phyloP scores from a whole-genome alignment of 2,113 vertebrate genomes.

The Scopus umbretta region DNA sequence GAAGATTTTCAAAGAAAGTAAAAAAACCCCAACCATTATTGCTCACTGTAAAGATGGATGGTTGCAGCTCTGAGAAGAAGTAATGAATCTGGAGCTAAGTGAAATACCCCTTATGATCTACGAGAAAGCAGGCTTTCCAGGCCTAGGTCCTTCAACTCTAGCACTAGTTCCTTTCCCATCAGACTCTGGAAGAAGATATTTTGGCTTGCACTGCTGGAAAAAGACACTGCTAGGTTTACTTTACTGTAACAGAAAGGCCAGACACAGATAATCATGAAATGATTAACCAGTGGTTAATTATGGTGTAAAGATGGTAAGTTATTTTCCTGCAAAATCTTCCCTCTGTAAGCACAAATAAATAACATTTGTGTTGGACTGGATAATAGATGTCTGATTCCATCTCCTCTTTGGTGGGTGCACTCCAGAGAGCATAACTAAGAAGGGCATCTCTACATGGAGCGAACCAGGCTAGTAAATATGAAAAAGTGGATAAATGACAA shows the following conservation, averaged over 20 bases:
- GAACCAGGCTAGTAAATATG: background rate
- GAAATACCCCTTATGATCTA: background rate
- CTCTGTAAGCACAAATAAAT: constrained; percentile 22
- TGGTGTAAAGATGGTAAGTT: background rate
- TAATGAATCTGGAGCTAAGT: background rate
- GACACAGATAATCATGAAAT: background rate
- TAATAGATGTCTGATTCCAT: constrained; percentile 46
- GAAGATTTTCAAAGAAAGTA: background rate
- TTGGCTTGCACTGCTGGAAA: background rate
- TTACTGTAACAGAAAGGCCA: background rate
- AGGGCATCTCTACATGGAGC: constrained; percentile 44
- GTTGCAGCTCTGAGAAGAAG: background rate
- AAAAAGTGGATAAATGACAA: background rate
- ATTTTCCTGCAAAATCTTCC: constrained; percentile 27
- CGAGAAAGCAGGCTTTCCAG: background rate
- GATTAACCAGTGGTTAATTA: background rate
- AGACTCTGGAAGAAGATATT: background rate
- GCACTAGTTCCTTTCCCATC: background rate
- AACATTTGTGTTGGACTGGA: background rate
- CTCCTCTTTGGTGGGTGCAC: constrained; percentile 16
- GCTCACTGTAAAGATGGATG: background rate
- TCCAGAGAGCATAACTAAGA: constrained; percentile 44
- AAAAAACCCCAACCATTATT: background rate
- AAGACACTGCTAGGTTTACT: background rate
- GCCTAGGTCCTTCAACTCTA: background rate